phyloP scores from a whole-genome alignment of 2,888 invertebrate genomes.

The Amphiduros pacificus region DNA sequence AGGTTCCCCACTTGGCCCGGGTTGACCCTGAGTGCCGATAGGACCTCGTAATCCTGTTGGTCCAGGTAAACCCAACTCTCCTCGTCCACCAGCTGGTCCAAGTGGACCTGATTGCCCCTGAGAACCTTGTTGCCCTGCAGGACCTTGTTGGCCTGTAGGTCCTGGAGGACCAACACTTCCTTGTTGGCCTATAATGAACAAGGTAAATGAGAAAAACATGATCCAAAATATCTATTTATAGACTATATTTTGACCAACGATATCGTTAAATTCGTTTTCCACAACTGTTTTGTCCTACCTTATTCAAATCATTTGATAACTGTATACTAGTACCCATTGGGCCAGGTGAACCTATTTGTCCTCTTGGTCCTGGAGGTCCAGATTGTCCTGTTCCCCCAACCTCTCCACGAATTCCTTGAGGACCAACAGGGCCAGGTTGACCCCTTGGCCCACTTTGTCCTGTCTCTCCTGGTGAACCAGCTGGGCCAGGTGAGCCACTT shows the following conservation, averaged over 20 bases:
- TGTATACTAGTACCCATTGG: background rate
- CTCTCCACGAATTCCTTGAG: background rate
- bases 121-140: too few relatives aligned
- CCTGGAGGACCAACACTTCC: too few relatives aligned
- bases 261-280: too few relatives aligned
- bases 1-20: background rate
- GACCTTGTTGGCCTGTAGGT: too few relatives aligned
- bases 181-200: too few relatives aligned
- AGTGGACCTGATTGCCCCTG: background rate
- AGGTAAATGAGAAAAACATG: too few relatives aligned
- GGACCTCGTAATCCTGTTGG: background rate
- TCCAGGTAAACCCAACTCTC: slow-evolving; percentile 13
- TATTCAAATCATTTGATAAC: too few relatives aligned
- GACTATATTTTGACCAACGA: too few relatives aligned
- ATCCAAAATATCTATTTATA: too few relatives aligned
- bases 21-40: background rate
- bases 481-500: slow-evolving; percentile 1
- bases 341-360: background rate
- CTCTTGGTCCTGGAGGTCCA: slow-evolving; percentile 13
- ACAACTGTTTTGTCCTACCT: too few relatives aligned
- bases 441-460: slow-evolving; percentile 26
- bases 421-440: slow-evolving; percentile 28
- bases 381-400: background rate
- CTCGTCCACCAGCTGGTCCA: slow-evolving; percentile 10
- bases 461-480: slow-evolving; percentile 16